phyloP scores from a whole-genome alignment of 2,888 invertebrate species.

The Anticlea derivata region DNA sequence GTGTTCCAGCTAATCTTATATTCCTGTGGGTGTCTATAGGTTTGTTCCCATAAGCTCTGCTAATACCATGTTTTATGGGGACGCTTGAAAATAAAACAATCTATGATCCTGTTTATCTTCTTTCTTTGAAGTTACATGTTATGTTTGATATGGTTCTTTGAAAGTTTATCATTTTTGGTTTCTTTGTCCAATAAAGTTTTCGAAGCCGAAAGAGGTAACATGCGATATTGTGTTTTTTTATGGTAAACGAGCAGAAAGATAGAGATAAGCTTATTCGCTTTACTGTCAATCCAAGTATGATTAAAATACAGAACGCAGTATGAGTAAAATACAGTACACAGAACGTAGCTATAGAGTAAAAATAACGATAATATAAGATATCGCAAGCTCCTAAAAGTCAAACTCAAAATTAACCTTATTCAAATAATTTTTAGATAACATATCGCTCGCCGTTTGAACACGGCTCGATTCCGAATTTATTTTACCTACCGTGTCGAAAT shows the following conservation, averaged over 20 bases:
- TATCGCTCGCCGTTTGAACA: too few species aligned
- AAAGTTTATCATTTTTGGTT: conserved; percentile 1
- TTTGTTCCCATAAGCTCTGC: conserved; percentile 35
- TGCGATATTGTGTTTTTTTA: conserved; percentile 9
- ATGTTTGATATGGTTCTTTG: conserved; percentile 15
- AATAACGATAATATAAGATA: too few species aligned
- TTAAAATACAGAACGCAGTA: too few species aligned
- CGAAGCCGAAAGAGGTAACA: neutral
- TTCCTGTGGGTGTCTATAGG: conserved; percentile 18
- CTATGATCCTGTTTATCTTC: conserved; percentile 28
- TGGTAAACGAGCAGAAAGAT: too few species aligned
- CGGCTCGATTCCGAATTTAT: too few species aligned
- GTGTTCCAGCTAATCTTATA: conserved; percentile 11
- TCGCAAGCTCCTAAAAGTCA: too few species aligned
- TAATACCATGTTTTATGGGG: conserved; percentile 37
- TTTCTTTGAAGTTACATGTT: conserved; percentile 34
- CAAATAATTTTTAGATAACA: too few species aligned
- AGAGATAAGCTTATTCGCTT: too few species aligned
- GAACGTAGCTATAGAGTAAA: too few species aligned
- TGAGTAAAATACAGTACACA: too few species aligned
- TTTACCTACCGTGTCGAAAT: conserved; percentile 4
- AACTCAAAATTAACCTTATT: too few species aligned
- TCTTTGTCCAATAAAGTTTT: neutral
- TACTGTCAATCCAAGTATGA: too few species aligned
- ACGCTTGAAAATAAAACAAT: conserved; percentile 34